Base-by-base conservation (phyloP, 92 coral and sea anemone species). In the Epizoanthus fatuus region DNA sequence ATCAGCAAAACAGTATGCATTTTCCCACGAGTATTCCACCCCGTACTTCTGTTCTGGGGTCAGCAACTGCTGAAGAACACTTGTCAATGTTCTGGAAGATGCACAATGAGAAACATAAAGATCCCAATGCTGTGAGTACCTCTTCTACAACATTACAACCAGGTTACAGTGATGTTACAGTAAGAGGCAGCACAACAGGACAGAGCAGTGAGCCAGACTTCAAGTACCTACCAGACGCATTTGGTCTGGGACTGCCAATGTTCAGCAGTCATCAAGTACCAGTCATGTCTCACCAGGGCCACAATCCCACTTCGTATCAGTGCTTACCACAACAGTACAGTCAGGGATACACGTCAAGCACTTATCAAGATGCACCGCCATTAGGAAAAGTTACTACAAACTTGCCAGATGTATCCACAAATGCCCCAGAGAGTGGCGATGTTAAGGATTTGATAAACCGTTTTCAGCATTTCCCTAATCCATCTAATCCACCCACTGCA, bases 71-170 rank as follows among this genome's bases (percentile, higher is more conserved):
- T 59, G 81, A 76, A 45, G 55, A 76, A 44, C 81, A 76, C 62
- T 67, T 76, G 19, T 76, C 81, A 59, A 40, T 58, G 81, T 58
- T 76, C 15, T 76, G 81, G 81, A 76, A 76, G 54, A 63, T n/a
- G 7, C 81, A 76, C 12, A 76, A 15, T 42, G 54, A 59, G 14
- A 76, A 39, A 59, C 39, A 37, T 19, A 44, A 59, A 76, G 0
- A 2, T 64, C 7, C 45, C 44, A 39, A 3, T 58, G 19, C 32
- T 38, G 19, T 5, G 7, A n/a, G 53, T 38, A 9, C 10, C 3
- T 59, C 81, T 59, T 54, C 69, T 19, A 1, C 17, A 0, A 42
- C 1, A 20, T 44, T 16, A 8, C 56, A 15, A 2, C 4, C 57
- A 11, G 52, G 37, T 71, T 38, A 42, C 49, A 44, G 49, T 44